Percentiles rank a stretch among this genome's conserved stretches.
phyloP scores from a whole-genome alignment of 2,797 vertebrate species.

The Anabacerthia variegaticeps region DNA sequence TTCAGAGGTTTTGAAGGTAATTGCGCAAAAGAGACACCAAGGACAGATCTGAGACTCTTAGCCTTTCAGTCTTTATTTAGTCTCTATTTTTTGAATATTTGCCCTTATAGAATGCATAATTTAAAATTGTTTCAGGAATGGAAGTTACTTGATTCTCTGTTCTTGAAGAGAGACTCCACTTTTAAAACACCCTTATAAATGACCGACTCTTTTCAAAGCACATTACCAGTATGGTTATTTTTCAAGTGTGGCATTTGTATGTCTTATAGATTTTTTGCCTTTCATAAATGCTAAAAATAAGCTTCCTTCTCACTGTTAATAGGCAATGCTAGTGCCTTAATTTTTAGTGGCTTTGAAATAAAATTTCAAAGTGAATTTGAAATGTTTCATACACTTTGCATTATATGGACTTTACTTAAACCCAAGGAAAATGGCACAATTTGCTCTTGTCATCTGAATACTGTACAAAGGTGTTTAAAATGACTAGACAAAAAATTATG shows the following conservation, averaged over 20 bases:
- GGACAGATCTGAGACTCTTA: background rate
- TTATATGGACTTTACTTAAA: background rate
- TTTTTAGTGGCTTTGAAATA: constrained; percentile 1
- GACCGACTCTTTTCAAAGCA: background rate
- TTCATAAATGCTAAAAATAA: constrained; percentile 10
- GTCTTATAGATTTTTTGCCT: background rate
- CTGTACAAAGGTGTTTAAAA: background rate
- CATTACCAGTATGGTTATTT: background rate
- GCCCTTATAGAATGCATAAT: background rate
- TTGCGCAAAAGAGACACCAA: background rate
- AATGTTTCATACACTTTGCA: background rate
- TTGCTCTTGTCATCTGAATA: background rate
- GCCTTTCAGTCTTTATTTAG: background rate
- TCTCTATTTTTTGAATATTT: background rate
- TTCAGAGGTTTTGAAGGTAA: background rate
- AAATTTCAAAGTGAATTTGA: background rate
- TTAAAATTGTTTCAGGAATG: constrained; percentile 2
- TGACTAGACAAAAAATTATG: constrained; percentile 53
- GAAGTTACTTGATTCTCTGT: background rate
- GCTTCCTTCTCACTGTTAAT: background rate
- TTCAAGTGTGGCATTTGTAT: background rate
- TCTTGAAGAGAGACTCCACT: background rate
- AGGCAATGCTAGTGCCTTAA: background rate
- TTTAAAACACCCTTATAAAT: background rate
- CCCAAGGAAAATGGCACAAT: background rate